Base-by-base conservation (phyloP, 2,888 invertebrate species). In the Leptinotarsa peninsularis region DNA sequence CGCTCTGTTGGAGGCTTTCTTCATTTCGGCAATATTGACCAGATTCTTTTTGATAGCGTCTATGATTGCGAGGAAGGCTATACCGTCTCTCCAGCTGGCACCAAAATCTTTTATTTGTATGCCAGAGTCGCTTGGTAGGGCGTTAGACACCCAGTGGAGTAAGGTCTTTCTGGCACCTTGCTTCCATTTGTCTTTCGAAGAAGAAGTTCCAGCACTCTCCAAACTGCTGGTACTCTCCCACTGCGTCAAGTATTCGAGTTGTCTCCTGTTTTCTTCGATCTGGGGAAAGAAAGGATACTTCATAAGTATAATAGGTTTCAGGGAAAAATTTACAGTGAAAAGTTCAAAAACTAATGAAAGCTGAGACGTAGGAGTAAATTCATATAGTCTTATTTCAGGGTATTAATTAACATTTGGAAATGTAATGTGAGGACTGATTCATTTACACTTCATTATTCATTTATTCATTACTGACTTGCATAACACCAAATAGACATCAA, bases 181-280 rank as follows among this genome's bases (percentile, higher is more conserved):
- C 87, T 95, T 96, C 94, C 95, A 95, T 88, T 91, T 92, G 82
- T 93, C 92, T 86, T 90, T 91, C 81, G 92, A 92, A 66, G 93
- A 93, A 70, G 93, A 92, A 67, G 93, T 93, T 75, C 94, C 93
- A 78, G 94, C 92, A 78, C 95, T 95, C 88, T 96, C 96, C 86
- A 96, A 94, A 90, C 95, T 94, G 79, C 94, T 94, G 80, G 94
- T 94, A 81, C 95, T 95, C 86, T 94, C 94, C 81, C 93, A 93
- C 81, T 94, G 94, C 73, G 94, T 94, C 82, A 96, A 91, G 87
- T 96, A 95, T 87, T 96, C 95, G 85, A 97, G 90, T 81, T 95
- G 95, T 85, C 95, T 92, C 85, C 96, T 96, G 89, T 97, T 96
- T 90, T 98, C 97, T 91, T 98, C 98, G 88, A 98, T 98, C 98